A percentile compares a stretch with the other conserved stretches of the same genome.
These are phyloP conservation scores for Antigone vipio DNA, from an alignment of 2,113 vertebrate genomes.

Conservation along the genomic window DNA sequence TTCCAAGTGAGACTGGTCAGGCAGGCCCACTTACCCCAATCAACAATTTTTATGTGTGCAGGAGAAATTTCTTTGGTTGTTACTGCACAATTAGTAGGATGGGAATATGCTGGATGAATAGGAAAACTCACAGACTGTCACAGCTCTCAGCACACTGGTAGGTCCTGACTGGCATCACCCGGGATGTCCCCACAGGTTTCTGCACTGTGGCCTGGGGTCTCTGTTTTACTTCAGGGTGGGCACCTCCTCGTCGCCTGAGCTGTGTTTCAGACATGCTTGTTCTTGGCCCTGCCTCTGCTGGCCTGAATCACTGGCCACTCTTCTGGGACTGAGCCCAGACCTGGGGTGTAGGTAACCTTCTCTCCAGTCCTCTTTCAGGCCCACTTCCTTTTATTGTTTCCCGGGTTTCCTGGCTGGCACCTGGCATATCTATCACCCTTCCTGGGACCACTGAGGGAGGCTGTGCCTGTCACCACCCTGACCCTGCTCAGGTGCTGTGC, in stretches of 20 bases:
- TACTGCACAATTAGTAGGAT: neutral
- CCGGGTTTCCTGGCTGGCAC: neutral
- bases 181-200: neutral
- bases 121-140: neutral
- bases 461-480: neutral
- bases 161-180: neutral
- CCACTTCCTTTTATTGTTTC: neutral
- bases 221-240: neutral
- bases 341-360: neutral
- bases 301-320: neutral
- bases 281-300: neutral
- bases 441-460: neutral
- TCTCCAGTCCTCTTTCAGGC: neutral
- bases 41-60: neutral
- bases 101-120: neutral
- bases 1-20: neutral
- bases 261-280: neutral
- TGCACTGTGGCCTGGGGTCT: neutral
- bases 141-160: neutral
- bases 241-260: rapidly evolving
- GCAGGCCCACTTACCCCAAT: neutral
- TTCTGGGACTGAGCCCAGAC: neutral
- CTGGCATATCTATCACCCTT: rapidly evolving
- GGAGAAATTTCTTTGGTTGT: neutral
- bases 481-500: neutral